Conservation (phyloP, 2,113 vertebrate species). For the Numida meleagris region DNA sequence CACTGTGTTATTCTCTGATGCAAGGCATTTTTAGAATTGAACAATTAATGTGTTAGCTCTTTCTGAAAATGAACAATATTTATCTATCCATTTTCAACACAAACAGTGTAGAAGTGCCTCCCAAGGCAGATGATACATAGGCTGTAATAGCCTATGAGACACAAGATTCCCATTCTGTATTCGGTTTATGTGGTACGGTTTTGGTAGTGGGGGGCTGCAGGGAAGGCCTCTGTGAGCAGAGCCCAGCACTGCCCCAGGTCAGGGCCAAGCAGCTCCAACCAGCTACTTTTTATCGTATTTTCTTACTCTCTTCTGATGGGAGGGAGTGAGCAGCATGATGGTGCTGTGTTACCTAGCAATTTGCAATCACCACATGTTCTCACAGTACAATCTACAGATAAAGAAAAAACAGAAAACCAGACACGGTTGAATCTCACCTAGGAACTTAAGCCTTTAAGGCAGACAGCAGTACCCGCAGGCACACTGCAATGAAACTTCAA, state of each 20-base stretch:
- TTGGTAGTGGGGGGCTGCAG: background rate
- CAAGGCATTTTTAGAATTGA: background rate
- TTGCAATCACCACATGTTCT: background rate
- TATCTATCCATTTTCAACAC: background rate
- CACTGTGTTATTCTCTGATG: background rate
- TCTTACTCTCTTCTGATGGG: background rate
- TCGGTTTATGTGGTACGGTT: background rate
- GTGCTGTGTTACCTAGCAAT: background rate
- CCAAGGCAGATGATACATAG: background rate
- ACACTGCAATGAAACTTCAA: background rate
- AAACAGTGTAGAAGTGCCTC: background rate
- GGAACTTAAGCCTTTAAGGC: background rate
- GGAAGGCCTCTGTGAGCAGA: background rate
- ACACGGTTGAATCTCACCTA: background rate
- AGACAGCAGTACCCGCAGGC: background rate
- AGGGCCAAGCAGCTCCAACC: background rate
- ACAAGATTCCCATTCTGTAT: background rate
- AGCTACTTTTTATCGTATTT: background rate
- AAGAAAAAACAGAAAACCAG: background rate
- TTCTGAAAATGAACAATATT: background rate
- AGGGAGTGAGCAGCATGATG: background rate
- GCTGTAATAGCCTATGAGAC: background rate
- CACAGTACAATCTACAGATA: background rate
- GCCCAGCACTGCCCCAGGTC: background rate
- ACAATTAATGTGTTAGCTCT: background rate